Conservation (phyloP, 2,797 vertebrate species). For the Acrocephalus scirpaceus region DNA sequence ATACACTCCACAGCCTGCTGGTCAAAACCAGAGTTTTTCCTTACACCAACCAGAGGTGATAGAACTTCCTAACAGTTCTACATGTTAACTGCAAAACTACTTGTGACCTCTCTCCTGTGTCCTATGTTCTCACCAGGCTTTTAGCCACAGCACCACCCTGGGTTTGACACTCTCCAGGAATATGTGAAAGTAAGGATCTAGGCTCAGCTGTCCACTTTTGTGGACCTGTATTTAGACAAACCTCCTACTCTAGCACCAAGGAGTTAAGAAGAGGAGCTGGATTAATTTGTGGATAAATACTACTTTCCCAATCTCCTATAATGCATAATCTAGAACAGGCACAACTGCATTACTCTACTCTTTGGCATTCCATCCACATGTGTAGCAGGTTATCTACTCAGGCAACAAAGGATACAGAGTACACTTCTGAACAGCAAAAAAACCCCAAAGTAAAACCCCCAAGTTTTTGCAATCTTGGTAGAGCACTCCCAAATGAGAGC, state of each 20-base stretch:
- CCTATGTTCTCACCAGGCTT: background rate
- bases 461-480: background rate
- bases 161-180: background rate
- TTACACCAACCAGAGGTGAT: background rate
- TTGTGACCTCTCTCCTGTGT: background rate
- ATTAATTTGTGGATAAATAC: background rate
- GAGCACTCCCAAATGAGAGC: background rate
- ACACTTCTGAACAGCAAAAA: background rate
- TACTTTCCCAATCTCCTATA: background rate
- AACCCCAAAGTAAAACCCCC: rapidly evolving
- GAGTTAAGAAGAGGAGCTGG: background rate
- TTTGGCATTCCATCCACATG: background rate
- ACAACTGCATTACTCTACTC: background rate
- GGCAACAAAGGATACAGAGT: background rate
- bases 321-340: background rate
- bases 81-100: background rate
- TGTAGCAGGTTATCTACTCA: background rate
- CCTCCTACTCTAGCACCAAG: background rate
- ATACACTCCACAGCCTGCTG: background rate
- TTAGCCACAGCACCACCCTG: background rate
- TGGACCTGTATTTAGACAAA: background rate
- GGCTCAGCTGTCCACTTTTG: background rate
- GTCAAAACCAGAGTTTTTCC: background rate
- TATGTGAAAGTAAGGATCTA: background rate
- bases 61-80: background rate